A percentile compares a stretch with the other conserved stretches of the same genome.
Evolutionary conservation across 2,113 vertebrate species (phyloP).

Genomic region (Corythornis vintsioides): DNA sequence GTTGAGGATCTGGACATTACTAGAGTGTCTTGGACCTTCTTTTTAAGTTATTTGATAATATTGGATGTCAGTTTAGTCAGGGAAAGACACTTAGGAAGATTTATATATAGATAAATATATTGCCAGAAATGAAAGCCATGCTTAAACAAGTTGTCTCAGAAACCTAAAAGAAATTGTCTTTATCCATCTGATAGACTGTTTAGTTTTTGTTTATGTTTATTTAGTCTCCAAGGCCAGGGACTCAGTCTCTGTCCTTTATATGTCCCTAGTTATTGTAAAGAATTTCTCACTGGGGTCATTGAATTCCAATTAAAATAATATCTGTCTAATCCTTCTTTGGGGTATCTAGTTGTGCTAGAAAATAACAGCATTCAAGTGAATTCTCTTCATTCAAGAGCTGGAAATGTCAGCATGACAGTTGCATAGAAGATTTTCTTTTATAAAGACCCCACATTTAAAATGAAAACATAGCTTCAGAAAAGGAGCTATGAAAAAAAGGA

Average conservation of each 20-base stretch:
- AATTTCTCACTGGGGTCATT: background rate
- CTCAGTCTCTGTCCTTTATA: background rate
- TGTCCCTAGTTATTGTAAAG: background rate
- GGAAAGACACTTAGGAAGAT: background rate
- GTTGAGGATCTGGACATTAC: background rate
- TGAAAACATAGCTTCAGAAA: background rate
- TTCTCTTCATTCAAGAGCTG: background rate
- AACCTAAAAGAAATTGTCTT: background rate
- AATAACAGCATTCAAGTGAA: background rate
- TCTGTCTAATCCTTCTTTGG: background rate
- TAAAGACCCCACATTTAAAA: background rate
- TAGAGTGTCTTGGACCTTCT: background rate
- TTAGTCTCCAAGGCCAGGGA: background rate
- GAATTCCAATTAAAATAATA: background rate
- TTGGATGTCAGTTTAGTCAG: background rate
- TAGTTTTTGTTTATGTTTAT: background rate
- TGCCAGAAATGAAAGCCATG: background rate
- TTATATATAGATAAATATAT: background rate
- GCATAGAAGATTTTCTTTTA: background rate
- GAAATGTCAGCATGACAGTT: background rate
- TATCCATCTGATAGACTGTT: background rate
- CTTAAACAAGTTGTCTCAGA: background rate
- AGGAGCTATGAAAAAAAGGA: background rate
- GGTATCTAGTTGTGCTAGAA: background rate
- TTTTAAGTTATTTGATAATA: background rate